These are phyloP conservation scores for Martes martes DNA, from an alignment of 2,113 vertebrate genomes.

Conservation along the genomic window DNA sequence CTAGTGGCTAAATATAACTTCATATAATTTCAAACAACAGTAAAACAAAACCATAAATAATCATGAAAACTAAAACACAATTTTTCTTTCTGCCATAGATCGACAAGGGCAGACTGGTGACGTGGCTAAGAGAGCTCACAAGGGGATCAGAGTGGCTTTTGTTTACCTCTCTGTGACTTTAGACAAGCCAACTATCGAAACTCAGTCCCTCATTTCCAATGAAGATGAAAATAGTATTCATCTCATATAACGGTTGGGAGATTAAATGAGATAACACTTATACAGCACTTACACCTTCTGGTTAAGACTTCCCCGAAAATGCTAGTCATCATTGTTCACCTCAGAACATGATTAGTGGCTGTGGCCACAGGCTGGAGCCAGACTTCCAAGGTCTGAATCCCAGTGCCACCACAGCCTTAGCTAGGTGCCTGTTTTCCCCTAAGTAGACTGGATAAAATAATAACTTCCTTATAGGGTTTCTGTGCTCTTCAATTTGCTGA, in stretches of 20 bases:
- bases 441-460: not conserved
- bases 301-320: not conserved
- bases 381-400: not conserved
- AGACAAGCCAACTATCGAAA: not conserved
- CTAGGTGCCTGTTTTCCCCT: not conserved
- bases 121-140: not conserved
- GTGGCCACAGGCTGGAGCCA: not conserved
- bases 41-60: slow-evolving; percentile 11
- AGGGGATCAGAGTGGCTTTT: not conserved
- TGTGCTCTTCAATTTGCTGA: not conserved
- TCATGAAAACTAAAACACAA: slow-evolving; percentile 14
- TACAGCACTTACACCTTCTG: not conserved
- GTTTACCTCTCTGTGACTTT: not conserved
- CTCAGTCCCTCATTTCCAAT: not conserved
- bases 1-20: not conserved
- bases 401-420: not conserved
- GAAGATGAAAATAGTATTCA: not conserved
- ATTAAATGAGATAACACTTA: not conserved
- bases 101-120: not conserved
- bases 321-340: not conserved
- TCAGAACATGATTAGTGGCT: not conserved
- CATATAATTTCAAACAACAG: not conserved
- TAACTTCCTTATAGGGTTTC: not conserved
- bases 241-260: not conserved
- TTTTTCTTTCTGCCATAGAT: not conserved